Percentiles rank a stretch among this genome's conserved stretches.
Evolutionary conservation across 2,888 invertebrate species (phyloP).

Genomic region (Gymnocheta viridis): DNA sequence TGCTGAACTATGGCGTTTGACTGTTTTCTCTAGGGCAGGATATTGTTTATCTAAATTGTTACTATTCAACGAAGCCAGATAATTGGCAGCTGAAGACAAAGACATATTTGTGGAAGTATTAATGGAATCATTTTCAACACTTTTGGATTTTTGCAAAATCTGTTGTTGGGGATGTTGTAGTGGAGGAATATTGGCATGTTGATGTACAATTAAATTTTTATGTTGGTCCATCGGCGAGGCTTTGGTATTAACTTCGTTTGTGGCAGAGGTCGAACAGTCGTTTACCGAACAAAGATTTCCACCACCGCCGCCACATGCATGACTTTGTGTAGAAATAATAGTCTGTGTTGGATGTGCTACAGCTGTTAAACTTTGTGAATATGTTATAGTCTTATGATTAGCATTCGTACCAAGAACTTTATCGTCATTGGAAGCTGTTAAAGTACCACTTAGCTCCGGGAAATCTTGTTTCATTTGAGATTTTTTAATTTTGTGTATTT

Average conservation of each 20-base stretch:
- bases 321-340: constrained; percentile 16
- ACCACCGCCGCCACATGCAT: neutral
- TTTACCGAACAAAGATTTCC: constrained; percentile 2
- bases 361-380: constrained; percentile 75
- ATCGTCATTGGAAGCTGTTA: constrained; percentile 19
- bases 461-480: constrained; percentile 74
- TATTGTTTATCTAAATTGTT: constrained; percentile 81
- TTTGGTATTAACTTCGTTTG: constrained; percentile 43
- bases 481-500: constrained; percentile 70
- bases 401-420: constrained; percentile 28
- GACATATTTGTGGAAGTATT: constrained; percentile 65
- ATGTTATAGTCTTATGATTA: constrained; percentile 67
- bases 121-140: constrained; percentile 79
- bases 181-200: constrained; percentile 52
- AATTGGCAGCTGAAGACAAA: constrained; percentile 34
- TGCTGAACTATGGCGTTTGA: constrained; percentile 79
- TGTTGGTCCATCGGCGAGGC: constrained; percentile 41
- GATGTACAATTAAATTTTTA: constrained; percentile 49
- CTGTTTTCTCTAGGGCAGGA: constrained; percentile 82
- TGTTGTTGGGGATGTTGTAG: constrained; percentile 67
- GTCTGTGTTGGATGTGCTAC: constrained; percentile 48
- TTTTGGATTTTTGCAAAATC: constrained; percentile 81
- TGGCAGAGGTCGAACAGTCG: constrained; percentile 25
- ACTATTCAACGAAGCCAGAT: constrained; percentile 73
- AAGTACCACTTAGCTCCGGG: constrained; percentile 72